Evolutionary conservation across 2,797 vertebrate species (phyloP).

Genomic region (Peromyscus aztecus): DNA sequence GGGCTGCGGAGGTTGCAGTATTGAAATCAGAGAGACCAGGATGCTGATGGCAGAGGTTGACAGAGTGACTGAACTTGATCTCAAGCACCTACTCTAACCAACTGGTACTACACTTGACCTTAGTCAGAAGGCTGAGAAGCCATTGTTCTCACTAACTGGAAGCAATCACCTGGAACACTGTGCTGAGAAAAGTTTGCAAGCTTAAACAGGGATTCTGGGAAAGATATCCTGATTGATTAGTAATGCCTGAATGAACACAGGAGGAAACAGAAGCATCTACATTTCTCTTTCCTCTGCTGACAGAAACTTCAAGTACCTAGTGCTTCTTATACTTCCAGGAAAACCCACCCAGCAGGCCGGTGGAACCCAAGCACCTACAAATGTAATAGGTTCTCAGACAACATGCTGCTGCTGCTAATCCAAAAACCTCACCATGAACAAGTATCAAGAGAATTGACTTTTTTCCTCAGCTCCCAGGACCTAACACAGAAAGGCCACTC

Average conservation of each 20-base stretch:
- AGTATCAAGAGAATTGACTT: background rate
- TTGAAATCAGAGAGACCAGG: background rate
- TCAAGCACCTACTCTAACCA: background rate
- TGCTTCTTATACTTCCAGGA: background rate
- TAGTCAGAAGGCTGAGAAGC: background rate
- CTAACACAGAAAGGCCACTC: background rate
- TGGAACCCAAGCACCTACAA: background rate
- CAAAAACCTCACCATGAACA: background rate
- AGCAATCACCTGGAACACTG: background rate
- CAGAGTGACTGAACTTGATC: background rate
- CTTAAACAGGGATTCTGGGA: background rate
- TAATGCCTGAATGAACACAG: background rate
- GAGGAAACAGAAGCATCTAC: accelerated
- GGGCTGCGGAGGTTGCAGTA: background rate
- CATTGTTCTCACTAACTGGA: background rate
- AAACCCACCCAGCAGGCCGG: too few relatives aligned
- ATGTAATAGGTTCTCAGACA: background rate
- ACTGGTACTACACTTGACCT: background rate
- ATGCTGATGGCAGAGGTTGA: background rate
- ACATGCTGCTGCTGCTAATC: too few relatives aligned
- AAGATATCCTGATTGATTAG: background rate
- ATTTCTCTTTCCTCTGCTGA: background rate
- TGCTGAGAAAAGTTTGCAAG: background rate
- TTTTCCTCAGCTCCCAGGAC: background rate
- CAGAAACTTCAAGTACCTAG: background rate